These are phyloP conservation scores for Microtus richardsoni DNA, from an alignment of 2,113 vertebrate species.

Conservation along the genomic window DNA sequence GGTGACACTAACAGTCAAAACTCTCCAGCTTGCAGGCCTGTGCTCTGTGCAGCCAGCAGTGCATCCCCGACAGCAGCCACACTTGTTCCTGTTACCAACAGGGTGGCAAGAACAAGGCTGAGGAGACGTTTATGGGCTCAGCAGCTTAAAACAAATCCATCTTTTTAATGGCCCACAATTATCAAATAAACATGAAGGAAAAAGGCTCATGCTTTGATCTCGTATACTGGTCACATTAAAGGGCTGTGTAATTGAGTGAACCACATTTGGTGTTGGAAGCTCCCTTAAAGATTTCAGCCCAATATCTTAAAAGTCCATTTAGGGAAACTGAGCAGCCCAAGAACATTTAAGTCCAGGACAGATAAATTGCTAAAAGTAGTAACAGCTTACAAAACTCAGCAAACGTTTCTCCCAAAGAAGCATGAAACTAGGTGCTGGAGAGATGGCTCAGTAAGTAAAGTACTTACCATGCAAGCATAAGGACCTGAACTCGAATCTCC, in stretches of 20 bases:
- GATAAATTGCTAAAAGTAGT: background rate
- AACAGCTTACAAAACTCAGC: background rate
- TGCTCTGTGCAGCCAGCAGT: background rate
- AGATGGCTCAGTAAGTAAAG: background rate
- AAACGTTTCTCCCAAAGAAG: background rate
- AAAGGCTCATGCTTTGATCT: background rate
- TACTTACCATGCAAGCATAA: background rate
- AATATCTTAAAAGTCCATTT: background rate
- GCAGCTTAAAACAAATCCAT: background rate
- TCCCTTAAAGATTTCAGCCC: background rate
- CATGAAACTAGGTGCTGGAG: background rate
- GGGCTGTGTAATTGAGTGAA: background rate
- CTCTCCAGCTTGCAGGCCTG: rapidly evolving
- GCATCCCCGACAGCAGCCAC: rapidly evolving
- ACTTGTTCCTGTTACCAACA: background rate
- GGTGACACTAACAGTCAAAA: rapidly evolving
- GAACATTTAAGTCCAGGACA: background rate
- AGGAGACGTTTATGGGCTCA: background rate
- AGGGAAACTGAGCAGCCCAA: background rate
- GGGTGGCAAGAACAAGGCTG: background rate
- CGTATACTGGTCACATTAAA: background rate
- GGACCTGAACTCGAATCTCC: background rate
- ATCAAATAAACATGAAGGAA: constrained; percentile 36
- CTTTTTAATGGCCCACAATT: constrained; percentile 15
- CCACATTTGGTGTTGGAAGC: background rate